These are phyloP conservation scores for Geophilus truncorum DNA, from an alignment of 2,888 invertebrate genomes.

Conservation along the genomic window DNA sequence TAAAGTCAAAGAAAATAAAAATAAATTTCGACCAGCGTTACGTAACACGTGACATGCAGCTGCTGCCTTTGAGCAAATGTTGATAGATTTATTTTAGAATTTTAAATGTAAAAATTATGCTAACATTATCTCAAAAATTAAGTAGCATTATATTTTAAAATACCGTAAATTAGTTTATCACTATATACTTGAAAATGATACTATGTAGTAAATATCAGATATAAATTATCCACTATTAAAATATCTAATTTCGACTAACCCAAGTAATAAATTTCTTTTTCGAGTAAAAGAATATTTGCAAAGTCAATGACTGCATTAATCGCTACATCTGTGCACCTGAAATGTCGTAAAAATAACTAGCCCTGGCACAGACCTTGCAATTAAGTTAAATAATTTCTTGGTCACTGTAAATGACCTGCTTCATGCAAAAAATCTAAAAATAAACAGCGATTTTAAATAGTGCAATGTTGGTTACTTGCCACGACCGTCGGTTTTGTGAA, in stretches of 20 bases:
- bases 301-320: neutral
- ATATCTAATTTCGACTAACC: no score
- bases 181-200: no score
- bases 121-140: neutral
- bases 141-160: no score
- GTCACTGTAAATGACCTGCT: conserved; percentile 19
- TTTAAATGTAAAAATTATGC: neutral
- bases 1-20: neutral
- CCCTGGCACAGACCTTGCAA: neutral
- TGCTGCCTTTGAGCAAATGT: neutral
- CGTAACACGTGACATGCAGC: neutral
- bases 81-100: neutral
- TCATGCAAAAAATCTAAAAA: neutral
- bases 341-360: neutral
- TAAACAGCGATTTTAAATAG: neutral
- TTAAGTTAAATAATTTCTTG: neutral
- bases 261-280: no score
- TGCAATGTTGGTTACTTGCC: conserved; percentile 19
- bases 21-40: conserved; percentile 31
- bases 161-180: no score
- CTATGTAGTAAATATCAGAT: no score
- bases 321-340: neutral
- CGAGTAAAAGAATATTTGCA: no score
- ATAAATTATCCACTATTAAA: no score
- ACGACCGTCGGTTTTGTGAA: neutral